phyloP scores from a whole-genome alignment of 1,140 invertebrate genomes.

The Homarus americanus region DNA sequence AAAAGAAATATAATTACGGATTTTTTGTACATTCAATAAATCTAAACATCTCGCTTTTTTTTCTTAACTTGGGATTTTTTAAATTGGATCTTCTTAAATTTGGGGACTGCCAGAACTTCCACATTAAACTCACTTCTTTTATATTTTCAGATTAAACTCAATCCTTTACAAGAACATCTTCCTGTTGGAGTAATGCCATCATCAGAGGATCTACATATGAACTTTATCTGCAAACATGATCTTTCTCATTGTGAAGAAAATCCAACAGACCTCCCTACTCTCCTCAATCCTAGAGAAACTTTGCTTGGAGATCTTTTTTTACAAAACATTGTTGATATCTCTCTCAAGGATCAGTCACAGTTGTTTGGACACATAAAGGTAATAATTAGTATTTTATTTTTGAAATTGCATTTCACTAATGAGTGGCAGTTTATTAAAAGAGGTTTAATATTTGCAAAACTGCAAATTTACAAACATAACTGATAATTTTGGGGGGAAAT shows the following conservation, averaged over 20 bases:
- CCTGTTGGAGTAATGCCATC: neutral
- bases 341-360: slow-evolving; percentile 15
- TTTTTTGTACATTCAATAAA: too few relatives aligned
- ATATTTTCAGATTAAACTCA: slow-evolving; percentile 25
- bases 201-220: neutral
- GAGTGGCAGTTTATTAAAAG: too few relatives aligned
- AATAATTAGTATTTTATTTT: neutral
- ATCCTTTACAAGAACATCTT: neutral
- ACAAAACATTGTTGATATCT: neutral
- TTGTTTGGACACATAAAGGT: slow-evolving; percentile 39
- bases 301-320: slow-evolving; percentile 43
- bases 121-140: too few relatives aligned
- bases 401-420: too few relatives aligned
- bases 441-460: too few relatives aligned
- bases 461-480: too few relatives aligned
- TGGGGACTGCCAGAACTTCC: too few relatives aligned
- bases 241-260: slow-evolving; percentile 56
- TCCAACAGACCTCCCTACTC: slow-evolving; percentile 46
- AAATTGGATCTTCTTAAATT: too few relatives aligned
- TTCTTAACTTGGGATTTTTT: too few relatives aligned
- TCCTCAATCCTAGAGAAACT: slow-evolving; percentile 42
- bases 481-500: too few relatives aligned
- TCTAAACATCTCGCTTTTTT: too few relatives aligned
- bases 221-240: slow-evolving; percentile 46
- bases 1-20: too few relatives aligned